phyloP scores from a whole-genome alignment of 30 jellyfish, hydroid and myxozoan species.

The Sanderia malayensis region DNA sequence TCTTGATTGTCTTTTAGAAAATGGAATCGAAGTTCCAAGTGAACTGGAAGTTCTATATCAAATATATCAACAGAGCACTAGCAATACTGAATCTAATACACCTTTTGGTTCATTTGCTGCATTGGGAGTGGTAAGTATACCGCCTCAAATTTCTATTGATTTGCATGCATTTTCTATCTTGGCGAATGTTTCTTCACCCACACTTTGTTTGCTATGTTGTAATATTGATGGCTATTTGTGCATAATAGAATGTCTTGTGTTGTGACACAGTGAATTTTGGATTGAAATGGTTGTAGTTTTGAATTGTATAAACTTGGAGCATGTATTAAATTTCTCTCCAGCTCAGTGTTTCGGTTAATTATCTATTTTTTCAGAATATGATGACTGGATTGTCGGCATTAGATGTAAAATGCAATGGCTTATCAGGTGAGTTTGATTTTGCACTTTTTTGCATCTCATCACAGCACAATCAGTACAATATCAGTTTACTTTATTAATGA shows the following conservation, averaged over 20 bases:
- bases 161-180: no score
- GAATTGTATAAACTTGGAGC: no score
- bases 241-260: no score
- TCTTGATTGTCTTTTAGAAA: no score
- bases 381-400: not conserved
- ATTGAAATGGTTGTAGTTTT: no score
- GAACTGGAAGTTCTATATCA: conserved; percentile 82
- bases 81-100: conserved; percentile 42
- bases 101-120: conserved; percentile 32
- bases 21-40: conserved; percentile 56
- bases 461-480: conserved; percentile 5
- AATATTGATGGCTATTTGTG: no score
- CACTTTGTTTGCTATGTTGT: no score
- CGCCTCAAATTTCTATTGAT: no score
- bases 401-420: not conserved
- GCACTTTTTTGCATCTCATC: not conserved
- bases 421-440: not conserved
- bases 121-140: not conserved
- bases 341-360: no score
- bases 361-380: not conserved
- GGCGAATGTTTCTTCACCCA: no score
- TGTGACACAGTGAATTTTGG: no score
- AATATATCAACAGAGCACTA: conserved; percentile 58
- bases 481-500: not conserved
- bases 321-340: no score